These are phyloP conservation scores for Dioctria linearis DNA, from an alignment of 2,888 invertebrate genomes.

Conservation along the genomic window DNA sequence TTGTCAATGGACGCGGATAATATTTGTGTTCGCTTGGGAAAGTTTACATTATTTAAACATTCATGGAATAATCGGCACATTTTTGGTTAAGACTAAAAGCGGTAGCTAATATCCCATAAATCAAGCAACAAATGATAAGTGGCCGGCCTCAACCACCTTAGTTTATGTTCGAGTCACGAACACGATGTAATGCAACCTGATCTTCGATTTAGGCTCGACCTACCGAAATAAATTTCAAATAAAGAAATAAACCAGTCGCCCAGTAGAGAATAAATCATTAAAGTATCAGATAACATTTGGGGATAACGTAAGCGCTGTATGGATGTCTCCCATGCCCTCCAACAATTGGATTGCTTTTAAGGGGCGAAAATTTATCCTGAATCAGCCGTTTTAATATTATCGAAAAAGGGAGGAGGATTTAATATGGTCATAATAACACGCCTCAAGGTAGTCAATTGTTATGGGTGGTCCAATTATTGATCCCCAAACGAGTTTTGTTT, in stretches of 20 bases:
- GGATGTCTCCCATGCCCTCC: background rate
- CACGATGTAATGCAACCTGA: constrained; percentile 28
- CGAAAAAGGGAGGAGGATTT: constrained; percentile 8
- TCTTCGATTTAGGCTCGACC: constrained; percentile 16
- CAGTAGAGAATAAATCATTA: constrained; percentile 33
- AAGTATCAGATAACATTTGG: constrained; percentile 17
- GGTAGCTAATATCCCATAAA: constrained; percentile 29
- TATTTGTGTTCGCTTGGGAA: too few species aligned
- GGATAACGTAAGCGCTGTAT: background rate
- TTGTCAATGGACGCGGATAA: too few species aligned
- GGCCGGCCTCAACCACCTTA: background rate
- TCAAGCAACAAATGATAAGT: background rate
- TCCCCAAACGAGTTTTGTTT: constrained; percentile 38
- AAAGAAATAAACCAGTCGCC: constrained; percentile 44
- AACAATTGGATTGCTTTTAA: background rate
- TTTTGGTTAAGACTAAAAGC: background rate
- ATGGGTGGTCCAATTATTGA: constrained; percentile 49
- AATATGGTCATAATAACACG: constrained; percentile 21
- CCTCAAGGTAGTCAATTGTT: constrained; percentile 28
- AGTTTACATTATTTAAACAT: too few species aligned
- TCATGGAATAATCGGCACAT: too few species aligned
- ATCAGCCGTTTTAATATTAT: constrained; percentile 9
- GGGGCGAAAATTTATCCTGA: background rate
- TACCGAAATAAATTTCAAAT: constrained; percentile 41
- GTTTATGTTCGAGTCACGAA: background rate